phyloP scores from a whole-genome alignment of 2,888 invertebrate genomes.

The Polydrusus pterygomalis region DNA sequence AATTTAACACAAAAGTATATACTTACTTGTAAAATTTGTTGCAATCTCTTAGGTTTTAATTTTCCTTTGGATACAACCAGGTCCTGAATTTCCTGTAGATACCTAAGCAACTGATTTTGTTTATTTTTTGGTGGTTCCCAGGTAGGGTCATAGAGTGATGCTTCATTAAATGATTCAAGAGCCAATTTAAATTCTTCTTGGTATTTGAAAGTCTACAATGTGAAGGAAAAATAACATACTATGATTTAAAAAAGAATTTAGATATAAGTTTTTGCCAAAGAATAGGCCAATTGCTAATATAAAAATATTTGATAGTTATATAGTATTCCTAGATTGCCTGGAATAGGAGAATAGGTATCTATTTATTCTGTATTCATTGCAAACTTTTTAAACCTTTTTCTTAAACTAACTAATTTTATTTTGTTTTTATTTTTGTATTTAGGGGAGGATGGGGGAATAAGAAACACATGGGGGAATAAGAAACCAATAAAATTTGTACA shows the following conservation, averaged over 20 bases:
- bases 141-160: constrained; percentile 82
- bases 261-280: too few species aligned
- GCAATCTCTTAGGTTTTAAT: constrained; percentile 82
- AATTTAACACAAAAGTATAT: not conserved
- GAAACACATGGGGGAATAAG: too few species aligned
- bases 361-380: too few species aligned
- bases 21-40: constrained; percentile 79
- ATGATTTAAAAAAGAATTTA: too few species aligned
- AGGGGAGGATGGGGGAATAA: too few species aligned
- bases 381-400: not conserved
- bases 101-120: constrained; percentile 77
- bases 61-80: constrained; percentile 81
- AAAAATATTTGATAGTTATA: too few species aligned
- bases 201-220: constrained; percentile 82
- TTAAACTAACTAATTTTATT: too few species aligned
- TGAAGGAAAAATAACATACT: constrained; percentile 23
- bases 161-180: constrained; percentile 80
- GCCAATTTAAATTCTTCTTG: constrained; percentile 85
- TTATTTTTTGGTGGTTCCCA: constrained; percentile 83
- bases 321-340: too few species aligned
- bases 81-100: constrained; percentile 79
- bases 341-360: too few species aligned
- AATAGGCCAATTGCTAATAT: too few species aligned
- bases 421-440: too few species aligned
- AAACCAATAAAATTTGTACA: too few species aligned